A percentile compares a stretch with the other conserved stretches of the same genome.
Evolutionary conservation across 1,140 invertebrate species (phyloP).

Genomic region (Lasaia peninsularis): DNA sequence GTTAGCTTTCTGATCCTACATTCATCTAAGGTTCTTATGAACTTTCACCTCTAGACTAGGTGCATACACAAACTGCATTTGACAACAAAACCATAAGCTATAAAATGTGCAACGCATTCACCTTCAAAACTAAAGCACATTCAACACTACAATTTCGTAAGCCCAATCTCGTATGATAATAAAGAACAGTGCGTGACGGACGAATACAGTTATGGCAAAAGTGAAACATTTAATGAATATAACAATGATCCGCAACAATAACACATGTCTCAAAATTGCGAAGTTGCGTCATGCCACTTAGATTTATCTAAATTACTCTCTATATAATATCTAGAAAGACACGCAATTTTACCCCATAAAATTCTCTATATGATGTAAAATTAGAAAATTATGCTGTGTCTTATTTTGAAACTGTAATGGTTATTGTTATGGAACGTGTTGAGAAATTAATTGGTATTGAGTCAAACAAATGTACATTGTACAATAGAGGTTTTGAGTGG

Average conservation of each 20-base stretch:
- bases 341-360: neutral
- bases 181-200: conserved; percentile 32
- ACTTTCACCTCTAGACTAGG: conserved; percentile 48
- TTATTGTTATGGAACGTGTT: conserved; percentile 22
- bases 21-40: conserved; percentile 35
- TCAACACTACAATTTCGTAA: conserved; percentile 19
- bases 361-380: neutral
- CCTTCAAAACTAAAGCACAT: conserved; percentile 45
- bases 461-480: neutral
- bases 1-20: conserved; percentile 53
- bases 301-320: neutral
- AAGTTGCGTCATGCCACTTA: conserved; percentile 17
- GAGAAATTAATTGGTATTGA: neutral
- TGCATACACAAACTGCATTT: conserved; percentile 67
- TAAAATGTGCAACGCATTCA: conserved; percentile 43
- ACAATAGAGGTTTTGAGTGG: neutral
- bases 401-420: neutral
- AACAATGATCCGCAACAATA: conserved; percentile 28
- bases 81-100: conserved; percentile 35
- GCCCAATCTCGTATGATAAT: conserved; percentile 23
- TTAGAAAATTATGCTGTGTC: neutral
- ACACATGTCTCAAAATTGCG: conserved; percentile 10
- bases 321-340: neutral
- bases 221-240: conserved; percentile 33
- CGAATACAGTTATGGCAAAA: conserved; percentile 32